These are phyloP conservation scores for Perognathus longimembris DNA, from an alignment of 2,113 vertebrate genomes.

Conservation along the genomic window DNA sequence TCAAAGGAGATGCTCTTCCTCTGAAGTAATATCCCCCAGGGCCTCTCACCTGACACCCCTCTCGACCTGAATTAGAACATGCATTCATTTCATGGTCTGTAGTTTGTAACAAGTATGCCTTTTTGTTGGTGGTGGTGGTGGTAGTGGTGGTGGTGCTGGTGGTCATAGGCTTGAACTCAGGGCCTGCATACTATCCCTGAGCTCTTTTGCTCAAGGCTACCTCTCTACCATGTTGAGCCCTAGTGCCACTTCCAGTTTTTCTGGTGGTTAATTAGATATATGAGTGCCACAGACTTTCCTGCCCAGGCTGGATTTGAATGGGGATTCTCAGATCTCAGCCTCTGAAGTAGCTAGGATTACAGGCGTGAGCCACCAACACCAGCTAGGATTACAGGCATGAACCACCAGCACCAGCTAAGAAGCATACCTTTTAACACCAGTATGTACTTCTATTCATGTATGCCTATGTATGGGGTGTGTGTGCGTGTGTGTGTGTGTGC, in stretches of 20 bases:
- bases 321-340: too few species aligned
- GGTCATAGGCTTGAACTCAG: too few species aligned
- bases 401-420: not conserved
- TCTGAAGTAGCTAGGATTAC: too few species aligned
- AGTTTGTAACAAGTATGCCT: not conserved
- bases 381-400: not conserved
- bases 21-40: not conserved
- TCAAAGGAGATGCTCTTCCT: not conserved
- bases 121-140: not conserved
- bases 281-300: too few species aligned
- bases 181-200: too few species aligned
- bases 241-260: too few species aligned
- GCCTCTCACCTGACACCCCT: not conserved
- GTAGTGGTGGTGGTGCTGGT: too few species aligned
- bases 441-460: not conserved
- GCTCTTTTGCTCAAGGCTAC: too few species aligned
- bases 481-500: not conserved
- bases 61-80: not conserved
- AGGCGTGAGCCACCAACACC: too few species aligned
- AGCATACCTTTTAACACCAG: not conserved
- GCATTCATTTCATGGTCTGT: not conserved
- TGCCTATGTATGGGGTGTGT: not conserved
- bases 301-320: too few species aligned
- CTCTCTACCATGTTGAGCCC: too few species aligned
- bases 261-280: too few species aligned